Evolutionary conservation across 2,888 invertebrate species (phyloP).

Genomic region (Polylopha cassiicola): DNA sequence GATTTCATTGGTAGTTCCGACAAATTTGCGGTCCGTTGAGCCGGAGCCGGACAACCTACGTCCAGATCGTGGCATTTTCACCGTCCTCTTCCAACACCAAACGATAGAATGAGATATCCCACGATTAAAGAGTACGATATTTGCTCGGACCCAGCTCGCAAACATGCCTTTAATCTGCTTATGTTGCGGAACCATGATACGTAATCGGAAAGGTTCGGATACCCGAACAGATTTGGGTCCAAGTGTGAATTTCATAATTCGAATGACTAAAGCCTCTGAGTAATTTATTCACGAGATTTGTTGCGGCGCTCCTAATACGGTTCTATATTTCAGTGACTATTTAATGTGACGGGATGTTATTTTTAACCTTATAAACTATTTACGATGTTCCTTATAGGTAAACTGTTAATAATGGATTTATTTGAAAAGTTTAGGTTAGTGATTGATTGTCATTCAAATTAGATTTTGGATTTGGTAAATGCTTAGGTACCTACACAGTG

Average conservation of each 20-base stretch:
- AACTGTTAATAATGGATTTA: too few relatives aligned
- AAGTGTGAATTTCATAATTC: constrained; percentile 42
- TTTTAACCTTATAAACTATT: too few relatives aligned
- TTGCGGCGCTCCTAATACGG: constrained; percentile 31
- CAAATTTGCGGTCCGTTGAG: constrained; percentile 70
- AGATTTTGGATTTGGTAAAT: too few relatives aligned
- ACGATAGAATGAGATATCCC: constrained; percentile 32
- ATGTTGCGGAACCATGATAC: constrained; percentile 32
- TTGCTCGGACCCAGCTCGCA: constrained; percentile 35
- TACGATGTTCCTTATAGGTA: too few relatives aligned
- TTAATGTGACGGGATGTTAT: too few relatives aligned
- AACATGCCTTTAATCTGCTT: constrained; percentile 45
- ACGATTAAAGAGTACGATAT: constrained; percentile 47
- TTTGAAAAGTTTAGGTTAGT: too few relatives aligned
- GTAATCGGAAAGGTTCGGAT: constrained; percentile 36
- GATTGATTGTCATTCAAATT: too few relatives aligned
- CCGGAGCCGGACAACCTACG: constrained; percentile 27
- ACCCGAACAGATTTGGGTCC: constrained; percentile 37
- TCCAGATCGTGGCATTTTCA: constrained; percentile 39
- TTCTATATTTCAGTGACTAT: too few relatives aligned
- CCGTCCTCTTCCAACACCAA: constrained; percentile 35
- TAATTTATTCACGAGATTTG: constrained; percentile 41
- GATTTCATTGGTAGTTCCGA: constrained; percentile 68
- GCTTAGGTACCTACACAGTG: too few relatives aligned
- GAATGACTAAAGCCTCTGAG: too few relatives aligned